Conservation (phyloP, 2,888 invertebrate species). For the Andrena minutula region DNA sequence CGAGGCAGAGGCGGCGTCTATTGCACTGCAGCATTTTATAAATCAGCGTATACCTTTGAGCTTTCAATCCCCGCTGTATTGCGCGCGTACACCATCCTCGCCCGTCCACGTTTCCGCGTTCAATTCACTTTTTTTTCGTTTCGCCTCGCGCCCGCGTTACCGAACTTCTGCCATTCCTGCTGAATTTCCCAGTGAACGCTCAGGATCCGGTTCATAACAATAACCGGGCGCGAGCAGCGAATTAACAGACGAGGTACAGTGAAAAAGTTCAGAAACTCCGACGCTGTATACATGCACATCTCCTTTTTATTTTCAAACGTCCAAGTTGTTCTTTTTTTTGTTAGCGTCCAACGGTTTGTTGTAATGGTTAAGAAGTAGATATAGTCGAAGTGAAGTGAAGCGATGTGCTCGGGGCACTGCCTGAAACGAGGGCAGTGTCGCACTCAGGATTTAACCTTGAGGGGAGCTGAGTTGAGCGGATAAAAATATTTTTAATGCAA, state of each 20-base stretch:
- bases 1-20: slow-evolving; percentile 49
- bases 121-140: slow-evolving; percentile 41
- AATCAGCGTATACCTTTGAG: slow-evolving; percentile 69
- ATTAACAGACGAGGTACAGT: slow-evolving; percentile 5
- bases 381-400: background rate
- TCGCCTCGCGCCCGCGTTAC: background rate
- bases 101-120: slow-evolving; percentile 22
- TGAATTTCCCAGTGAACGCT: slow-evolving; percentile 26
- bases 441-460: background rate
- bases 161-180: slow-evolving; percentile 24
- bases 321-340: background rate
- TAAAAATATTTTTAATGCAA: too few relatives aligned
- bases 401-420: background rate
- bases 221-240: slow-evolving; percentile 17
- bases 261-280: background rate
- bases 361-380: background rate
- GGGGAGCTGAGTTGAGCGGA: too few relatives aligned
- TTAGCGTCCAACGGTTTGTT: background rate
- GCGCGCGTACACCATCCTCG: background rate
- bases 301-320: background rate
- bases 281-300: background rate
- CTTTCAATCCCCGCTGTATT: slow-evolving; percentile 39
- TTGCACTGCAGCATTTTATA: slow-evolving; percentile 71
- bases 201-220: slow-evolving; percentile 38
- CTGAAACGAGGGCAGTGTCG: background rate